Evolutionary conservation across 2,113 vertebrate genomes (phyloP), one percentile per base, ranked within the genome.

Genomic region (Xyrauchen texanus): DNA sequence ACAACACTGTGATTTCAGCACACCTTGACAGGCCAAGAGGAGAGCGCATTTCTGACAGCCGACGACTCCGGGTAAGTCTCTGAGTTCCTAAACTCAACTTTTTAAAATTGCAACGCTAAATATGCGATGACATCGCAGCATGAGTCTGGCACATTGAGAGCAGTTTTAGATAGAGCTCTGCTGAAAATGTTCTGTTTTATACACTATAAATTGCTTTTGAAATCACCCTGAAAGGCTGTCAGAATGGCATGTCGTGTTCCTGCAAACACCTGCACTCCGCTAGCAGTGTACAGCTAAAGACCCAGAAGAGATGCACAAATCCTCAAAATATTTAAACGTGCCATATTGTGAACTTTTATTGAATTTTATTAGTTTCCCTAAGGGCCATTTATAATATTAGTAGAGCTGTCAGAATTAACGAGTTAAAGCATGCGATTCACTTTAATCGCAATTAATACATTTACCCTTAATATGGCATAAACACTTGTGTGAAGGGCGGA

Each of bases 1-100:
- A 87, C 79, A 84, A 82, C 72, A 62, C 82, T 85, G 73, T 85
- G 86, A 86, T 86, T 86, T 67, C 60, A 15, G 57, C 46, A 8
- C 70, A 79, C 69, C 77, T 74, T 71, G 84, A 83, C 86, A 87
- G 81, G 62, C 79, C 55, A 46, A 57, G 76, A 75, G 81, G 82
- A 11, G 42, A 69, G 74, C 69, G 73, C 49, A 62, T 60, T 58
- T 75, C 60, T 85, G 81, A 85, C 83, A 85, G 75, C 57, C 10
- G 34, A 80, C 77, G 80, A 80, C 84, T 84, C 77, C 71, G 85
- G 79, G 83, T 82, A 71, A 81, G 79, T 75, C 81, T 86, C 82
- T 65, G 71, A 83, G 75, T 79, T 78, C 1, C 21, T 34, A 34
- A 84, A 71, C 68, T 83, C 68, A 76, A 80, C 79, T 73, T 83